Evolutionary conservation across 2,888 invertebrate genomes (phyloP).

Genomic region (Cordilura impudica): DNA sequence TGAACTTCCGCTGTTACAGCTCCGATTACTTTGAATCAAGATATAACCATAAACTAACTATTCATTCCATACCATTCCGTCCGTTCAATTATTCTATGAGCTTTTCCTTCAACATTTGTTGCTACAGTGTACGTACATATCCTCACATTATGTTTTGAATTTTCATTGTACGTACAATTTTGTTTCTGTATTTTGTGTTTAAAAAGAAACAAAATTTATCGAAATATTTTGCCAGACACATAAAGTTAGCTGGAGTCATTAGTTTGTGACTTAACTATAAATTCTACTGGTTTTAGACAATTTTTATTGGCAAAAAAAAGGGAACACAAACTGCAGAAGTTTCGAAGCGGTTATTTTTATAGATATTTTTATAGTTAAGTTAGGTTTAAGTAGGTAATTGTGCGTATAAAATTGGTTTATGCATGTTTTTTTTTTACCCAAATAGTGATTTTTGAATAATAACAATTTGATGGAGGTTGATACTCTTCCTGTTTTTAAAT

Average conservation of each 20-base stretch:
- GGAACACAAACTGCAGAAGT: constrained; percentile 16
- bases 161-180: constrained; percentile 2
- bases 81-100: constrained; percentile 15
- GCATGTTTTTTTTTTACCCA: too few relatives aligned
- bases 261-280: constrained; percentile 61
- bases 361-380: constrained; percentile 33
- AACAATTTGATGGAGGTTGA: too few relatives aligned
- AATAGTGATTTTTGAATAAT: too few relatives aligned
- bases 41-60: constrained; percentile 53
- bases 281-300: constrained; percentile 60
- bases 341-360: constrained; percentile 46
- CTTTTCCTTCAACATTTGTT: constrained; percentile 38
- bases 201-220: constrained; percentile 59
- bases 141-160: constrained; percentile 2
- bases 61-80: background rate
- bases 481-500: too few relatives aligned
- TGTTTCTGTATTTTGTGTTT: constrained; percentile 14
- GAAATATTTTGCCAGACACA: constrained; percentile 62
- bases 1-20: constrained; percentile 62
- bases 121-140: constrained; percentile 15
- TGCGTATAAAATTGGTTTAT: constrained; percentile 38
- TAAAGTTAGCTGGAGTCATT: constrained; percentile 62
- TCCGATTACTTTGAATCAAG: constrained; percentile 62
- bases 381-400: constrained; percentile 34
- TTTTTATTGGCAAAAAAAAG: constrained; percentile 54